Evolutionary conservation across 2,888 invertebrate genomes (phyloP), one percentile per base, ranked within the genome.

Genomic region (Eristalis intricaria): DNA sequence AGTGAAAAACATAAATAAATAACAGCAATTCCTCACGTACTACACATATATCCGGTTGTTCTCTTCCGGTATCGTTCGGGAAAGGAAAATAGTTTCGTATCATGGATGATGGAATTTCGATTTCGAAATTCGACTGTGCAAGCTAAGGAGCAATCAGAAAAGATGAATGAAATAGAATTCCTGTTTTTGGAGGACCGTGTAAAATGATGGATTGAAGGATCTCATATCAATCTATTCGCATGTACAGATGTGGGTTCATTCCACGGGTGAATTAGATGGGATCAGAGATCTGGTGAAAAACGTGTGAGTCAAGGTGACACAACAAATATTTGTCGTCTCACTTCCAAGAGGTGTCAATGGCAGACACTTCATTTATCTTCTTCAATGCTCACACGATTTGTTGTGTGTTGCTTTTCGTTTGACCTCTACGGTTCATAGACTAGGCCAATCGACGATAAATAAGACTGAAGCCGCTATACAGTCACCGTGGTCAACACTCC

Each of bases 1-100:
- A 75, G 78, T 83, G 86, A 79, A 79, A 83, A 66, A 86, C n/a
- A 86, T 83, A 86, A 78, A 83, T 83, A 71, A 86, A 86, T 78
- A 74, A 83, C 61, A 78, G 58, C 32, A 65, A 77, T 70, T 82
- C 56, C 69, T 74, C 85, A 82, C 85, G 85, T 81, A 32, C 10
- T 8, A 32, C 32, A 32, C 5, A 32, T 32, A 32, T 32, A 76
- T n/a, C 43, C 81, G 32, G 7, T 75, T 71, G 75, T 77, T 77
- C 58, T 82, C 71, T 78, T 74, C 71, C 76, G 65, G 68, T 73
- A 73, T 77, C 64, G 66, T 73, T 3, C 2, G 26, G 26, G 68
- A 73, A 69, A 81, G 60, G 68, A 83, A 86, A 86, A 83, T 78
- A 74, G 69, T 86, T 78, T 86, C 5, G 32, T 70, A 82, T 35